Base-by-base conservation (phyloP, 2,888 invertebrate species). In the Falcaria lacertinaria region DNA sequence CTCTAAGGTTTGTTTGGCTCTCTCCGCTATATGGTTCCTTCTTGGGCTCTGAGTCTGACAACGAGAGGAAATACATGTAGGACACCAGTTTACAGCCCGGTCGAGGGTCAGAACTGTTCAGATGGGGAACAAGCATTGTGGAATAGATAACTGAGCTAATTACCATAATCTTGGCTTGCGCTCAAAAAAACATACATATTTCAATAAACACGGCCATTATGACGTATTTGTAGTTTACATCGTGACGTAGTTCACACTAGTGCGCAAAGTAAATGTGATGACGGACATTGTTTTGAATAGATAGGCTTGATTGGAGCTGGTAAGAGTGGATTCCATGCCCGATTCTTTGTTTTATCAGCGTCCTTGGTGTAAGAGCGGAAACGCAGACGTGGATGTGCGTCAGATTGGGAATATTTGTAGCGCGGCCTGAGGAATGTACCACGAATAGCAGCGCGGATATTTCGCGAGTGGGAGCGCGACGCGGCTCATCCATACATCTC, bases 1-100 rank as follows among this genome's bases (percentile, higher is more conserved):
- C 60, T 88, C 88, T 86, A 89, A 81, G 44, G 84, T 79, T 76
- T 89, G 88, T 86, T 89, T 89, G 71, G 88, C 88, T 74, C 88
- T 83, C 84, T 89, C 88, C 68, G 85, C 87, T 63, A 89, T 87
- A 82, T 84, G 87, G 79, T 82, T 87, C 77, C 84, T 84, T 83
- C 88, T 80, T 66, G 88, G 87, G 76, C 85, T 87, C 79, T 86
- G 86, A 80, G 69, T 87, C 87, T 88, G 86, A 86, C 77, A 84
- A 87, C 61, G 80, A 80, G 68, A 84, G 69, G 71, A 74, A 69
- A 79, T 57, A 75, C 54, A 79, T 83, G 70, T 76, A 80, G 74
- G 73, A 69, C 47, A 65, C 48, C 62, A 54, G 52, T 46, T 49
- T 42, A 54, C 48, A 42, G 40, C 38, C 56, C 53, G 52, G 42